phyloP scores from a whole-genome alignment of 1,140 invertebrate genomes.

The Eufriesea mexicana region DNA sequence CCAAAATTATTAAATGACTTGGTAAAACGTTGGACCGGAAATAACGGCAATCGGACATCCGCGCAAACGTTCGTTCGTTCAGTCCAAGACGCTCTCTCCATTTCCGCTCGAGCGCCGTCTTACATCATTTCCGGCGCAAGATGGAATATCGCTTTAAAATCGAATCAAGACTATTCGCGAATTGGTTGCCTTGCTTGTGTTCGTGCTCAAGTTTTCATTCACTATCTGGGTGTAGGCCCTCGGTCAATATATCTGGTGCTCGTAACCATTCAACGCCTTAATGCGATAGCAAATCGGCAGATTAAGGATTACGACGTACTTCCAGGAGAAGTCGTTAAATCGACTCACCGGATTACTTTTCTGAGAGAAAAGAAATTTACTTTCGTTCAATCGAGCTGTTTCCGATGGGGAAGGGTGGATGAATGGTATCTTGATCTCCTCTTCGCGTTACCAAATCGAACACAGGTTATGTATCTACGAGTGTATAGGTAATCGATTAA shows the following conservation, averaged over 20 bases:
- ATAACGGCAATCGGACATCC: slow-evolving; percentile 61
- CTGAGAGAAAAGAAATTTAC: slow-evolving; percentile 51
- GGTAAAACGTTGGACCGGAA: slow-evolving; percentile 67
- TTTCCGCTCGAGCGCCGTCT: slow-evolving; percentile 79
- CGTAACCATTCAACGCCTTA: slow-evolving; percentile 69
- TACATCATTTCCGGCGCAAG: slow-evolving; percentile 80
- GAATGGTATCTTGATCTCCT: neutral
- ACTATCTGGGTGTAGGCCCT: neutral
- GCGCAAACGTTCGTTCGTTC: slow-evolving; percentile 49
- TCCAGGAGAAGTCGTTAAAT: slow-evolving; percentile 58
- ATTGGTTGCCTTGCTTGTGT: slow-evolving; percentile 67
- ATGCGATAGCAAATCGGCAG: slow-evolving; percentile 61
- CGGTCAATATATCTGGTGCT: slow-evolving; percentile 43
- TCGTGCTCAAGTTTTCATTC: neutral
- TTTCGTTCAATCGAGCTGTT: neutral
- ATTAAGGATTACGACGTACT: slow-evolving; percentile 53
- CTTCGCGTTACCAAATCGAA: too few species aligned
- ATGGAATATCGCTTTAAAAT: slow-evolving; percentile 83
- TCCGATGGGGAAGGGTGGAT: neutral
- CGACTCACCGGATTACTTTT: slow-evolving; percentile 48
- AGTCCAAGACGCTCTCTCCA: slow-evolving; percentile 79
- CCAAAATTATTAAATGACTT: slow-evolving; percentile 63
- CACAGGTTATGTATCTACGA: too few species aligned
- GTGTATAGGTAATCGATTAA: too few species aligned
- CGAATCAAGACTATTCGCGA: slow-evolving; percentile 82